Evolutionary conservation across 2,113 vertebrate genomes (phyloP), one percentile per base, ranked within the genome.

Genomic region (Oceanites oceanicus): DNA sequence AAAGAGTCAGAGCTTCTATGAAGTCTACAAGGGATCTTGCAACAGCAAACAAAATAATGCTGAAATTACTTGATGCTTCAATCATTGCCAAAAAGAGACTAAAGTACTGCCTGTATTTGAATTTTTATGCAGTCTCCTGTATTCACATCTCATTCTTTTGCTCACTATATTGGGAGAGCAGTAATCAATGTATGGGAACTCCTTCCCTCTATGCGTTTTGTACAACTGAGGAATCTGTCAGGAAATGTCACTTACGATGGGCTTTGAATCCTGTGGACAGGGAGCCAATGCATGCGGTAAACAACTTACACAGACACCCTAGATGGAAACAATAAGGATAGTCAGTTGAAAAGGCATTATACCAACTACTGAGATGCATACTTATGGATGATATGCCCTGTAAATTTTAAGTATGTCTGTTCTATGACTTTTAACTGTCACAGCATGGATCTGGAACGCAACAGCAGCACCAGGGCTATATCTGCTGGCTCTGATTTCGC

Each of bases 271-370:
- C 5, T 94, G 86, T 1, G 98, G 97, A 89, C 99, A 99, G 78
- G 59, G 58, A 68, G 95, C 81, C 78, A 49, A 21, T 11, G 71
- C 32, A 10, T 87, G 11, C 6, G 84, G 47, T 2, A 47, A 90
- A 91, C 98, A 99, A 68, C 97, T 98, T 36, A 95, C 92, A 91
- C 99, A 99, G 2, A 92, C 36, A 56, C 97, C 97, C 99, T 99
- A 97, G 59, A 91, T 62, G 34, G 63, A 95, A 82, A 86, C 19
- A 75, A 4, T 13, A 71, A 62, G 29, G 23, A 59, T 0, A 75
- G 56, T 50, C 4, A 36, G 23, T 76, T 70, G 44, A 72, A 79
- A 94, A 86, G 32, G 14, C 5, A 2, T 56, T 76, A 9, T 47
- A 23, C 1, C 6, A 53, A 3, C 36, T 65, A n/a, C 40, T 70